A percentile compares a stretch with the other conserved stretches of the same genome.
Evolutionary conservation across 2,113 vertebrate species (phyloP).

Genomic region (Colinus virginianus): DNA sequence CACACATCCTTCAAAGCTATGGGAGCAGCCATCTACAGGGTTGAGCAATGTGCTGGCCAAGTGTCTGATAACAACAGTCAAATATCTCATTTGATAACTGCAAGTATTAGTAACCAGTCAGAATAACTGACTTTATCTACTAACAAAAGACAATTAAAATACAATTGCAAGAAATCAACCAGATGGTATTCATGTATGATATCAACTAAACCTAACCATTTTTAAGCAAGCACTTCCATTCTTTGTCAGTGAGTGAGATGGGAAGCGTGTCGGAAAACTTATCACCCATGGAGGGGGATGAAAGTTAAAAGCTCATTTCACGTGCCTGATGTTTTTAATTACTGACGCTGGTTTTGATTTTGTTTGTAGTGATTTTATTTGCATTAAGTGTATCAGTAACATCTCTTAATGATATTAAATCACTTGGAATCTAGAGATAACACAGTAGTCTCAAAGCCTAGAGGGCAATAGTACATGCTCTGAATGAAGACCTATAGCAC

Average conservation of each 20-base stretch:
- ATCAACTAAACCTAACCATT: background rate
- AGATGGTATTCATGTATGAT: background rate
- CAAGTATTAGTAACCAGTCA: background rate
- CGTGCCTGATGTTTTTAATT: background rate
- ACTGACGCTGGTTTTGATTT: background rate
- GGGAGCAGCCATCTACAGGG: background rate
- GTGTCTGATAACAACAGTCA: background rate
- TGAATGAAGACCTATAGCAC: background rate
- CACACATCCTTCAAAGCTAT: fast-evolving
- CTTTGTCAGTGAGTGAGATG: background rate
- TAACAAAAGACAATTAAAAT: background rate
- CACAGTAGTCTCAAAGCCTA: background rate
- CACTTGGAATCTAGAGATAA: background rate
- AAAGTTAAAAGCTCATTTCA: background rate
- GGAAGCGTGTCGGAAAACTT: background rate
- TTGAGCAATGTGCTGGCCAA: background rate
- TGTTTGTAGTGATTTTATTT: background rate
- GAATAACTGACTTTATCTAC: background rate
- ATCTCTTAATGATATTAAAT: background rate
- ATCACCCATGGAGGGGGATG: background rate
- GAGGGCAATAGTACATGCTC: background rate
- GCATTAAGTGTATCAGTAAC: background rate
- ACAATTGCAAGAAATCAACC: background rate
- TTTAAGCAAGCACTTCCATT: background rate
- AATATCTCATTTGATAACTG: background rate